These are phyloP conservation scores for Habrosyne pyritoides DNA, from an alignment of 2,888 invertebrate genomes.

Conservation along the genomic window DNA sequence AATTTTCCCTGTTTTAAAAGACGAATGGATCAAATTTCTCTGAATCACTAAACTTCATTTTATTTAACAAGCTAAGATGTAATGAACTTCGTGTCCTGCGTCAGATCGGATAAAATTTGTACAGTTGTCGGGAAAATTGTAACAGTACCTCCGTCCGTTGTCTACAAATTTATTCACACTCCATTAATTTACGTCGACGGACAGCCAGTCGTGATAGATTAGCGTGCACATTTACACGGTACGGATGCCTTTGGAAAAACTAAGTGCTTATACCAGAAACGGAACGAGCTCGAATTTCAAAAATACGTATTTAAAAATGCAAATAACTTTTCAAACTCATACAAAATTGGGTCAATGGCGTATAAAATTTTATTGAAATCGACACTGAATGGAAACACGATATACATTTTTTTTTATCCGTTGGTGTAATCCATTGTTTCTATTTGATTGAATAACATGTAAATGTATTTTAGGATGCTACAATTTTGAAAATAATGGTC, in stretches of 20 bases:
- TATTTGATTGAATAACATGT: background rate
- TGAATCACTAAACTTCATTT: slow-evolving; percentile 17
- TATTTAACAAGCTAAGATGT: background rate
- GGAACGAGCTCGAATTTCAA: background rate
- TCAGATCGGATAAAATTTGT: slow-evolving; percentile 9
- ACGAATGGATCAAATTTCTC: slow-evolving; percentile 11
- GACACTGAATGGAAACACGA: background rate
- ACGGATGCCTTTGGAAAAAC: slow-evolving; percentile 46
- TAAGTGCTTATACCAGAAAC: background rate
- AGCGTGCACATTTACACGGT: slow-evolving; percentile 52
- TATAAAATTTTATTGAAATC: background rate
- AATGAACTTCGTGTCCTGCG: background rate
- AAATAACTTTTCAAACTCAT: background rate
- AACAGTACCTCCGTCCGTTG: slow-evolving; percentile 24
- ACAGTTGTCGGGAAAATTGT: slow-evolving; percentile 11
- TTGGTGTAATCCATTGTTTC: slow-evolving; percentile 3
- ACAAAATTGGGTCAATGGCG: no score
- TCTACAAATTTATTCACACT: slow-evolving; percentile 68
- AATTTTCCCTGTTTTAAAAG: slow-evolving; percentile 18
- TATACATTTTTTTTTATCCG: background rate
- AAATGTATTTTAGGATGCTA: background rate
- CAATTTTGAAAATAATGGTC: background rate
- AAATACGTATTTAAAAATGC: background rate
- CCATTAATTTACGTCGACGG: slow-evolving; percentile 69
- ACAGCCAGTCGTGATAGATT: slow-evolving; percentile 63